Conservation (phyloP, 2,797 vertebrate species). For the Crocodylus rhombifer region DNA sequence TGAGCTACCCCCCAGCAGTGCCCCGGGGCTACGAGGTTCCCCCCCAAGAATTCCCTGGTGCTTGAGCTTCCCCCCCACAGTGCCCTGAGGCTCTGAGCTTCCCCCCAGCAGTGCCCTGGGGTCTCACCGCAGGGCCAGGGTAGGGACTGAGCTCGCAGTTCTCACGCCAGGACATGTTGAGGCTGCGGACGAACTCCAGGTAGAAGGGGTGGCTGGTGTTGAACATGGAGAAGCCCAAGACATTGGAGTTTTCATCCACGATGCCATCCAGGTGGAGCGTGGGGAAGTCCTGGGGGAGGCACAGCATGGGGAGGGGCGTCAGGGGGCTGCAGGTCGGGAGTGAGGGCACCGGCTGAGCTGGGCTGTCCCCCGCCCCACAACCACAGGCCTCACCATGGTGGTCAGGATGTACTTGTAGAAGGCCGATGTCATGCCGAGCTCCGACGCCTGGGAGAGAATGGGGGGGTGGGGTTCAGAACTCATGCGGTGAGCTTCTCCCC, state of each 20-base stretch:
- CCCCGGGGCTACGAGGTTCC: not conserved
- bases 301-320: not conserved
- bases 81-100: not conserved
- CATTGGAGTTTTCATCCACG: constrained; percentile 90
- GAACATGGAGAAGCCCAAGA: constrained; percentile 95
- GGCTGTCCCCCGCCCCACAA: too few relatives aligned
- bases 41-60: not conserved
- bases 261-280: constrained; percentile 90
- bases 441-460: constrained; percentile 81
- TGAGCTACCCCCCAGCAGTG: not conserved
- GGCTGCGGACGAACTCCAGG: constrained; percentile 91
- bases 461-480: not conserved
- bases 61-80: not conserved
- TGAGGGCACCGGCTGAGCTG: too few relatives aligned
- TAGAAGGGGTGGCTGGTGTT: constrained; percentile 93
- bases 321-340: not conserved
- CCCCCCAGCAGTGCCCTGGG: not conserved
- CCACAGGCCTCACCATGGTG: constrained; percentile 84
- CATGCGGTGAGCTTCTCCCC: not conserved
- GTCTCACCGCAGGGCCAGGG: constrained; percentile 79
- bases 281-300: constrained; percentile 87
- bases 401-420: constrained; percentile 95
- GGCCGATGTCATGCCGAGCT: constrained; percentile 90
- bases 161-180: constrained; percentile 95
- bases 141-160: constrained; percentile 88